Percentiles rank a stretch among this genome's conserved stretches.
These are phyloP conservation scores for Agrilus planipennis DNA, from an alignment of 1,140 invertebrate species.

Conservation along the genomic window DNA sequence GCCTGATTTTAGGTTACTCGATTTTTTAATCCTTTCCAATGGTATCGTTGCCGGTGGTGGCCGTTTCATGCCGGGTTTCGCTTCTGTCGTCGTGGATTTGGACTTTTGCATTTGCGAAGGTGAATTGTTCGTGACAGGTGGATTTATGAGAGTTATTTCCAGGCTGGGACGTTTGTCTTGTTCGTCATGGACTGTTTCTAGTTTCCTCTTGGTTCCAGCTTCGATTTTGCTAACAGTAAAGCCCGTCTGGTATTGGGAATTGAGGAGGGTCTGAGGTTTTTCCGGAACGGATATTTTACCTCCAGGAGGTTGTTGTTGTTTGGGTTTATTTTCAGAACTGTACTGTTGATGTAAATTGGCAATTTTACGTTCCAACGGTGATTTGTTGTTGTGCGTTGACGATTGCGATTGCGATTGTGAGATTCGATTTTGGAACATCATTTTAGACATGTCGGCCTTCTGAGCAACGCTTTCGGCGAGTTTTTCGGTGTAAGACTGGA, in stretches of 20 bases:
- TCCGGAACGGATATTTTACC: conserved; percentile 12
- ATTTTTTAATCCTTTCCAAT: conserved; percentile 29
- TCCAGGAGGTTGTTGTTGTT: neutral
- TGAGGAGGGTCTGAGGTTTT: conserved; percentile 19
- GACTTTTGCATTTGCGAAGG: too few species aligned
- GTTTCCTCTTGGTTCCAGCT: conserved; percentile 23
- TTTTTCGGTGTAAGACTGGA: conserved; percentile 25
- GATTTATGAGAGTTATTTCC: conserved; percentile 30
- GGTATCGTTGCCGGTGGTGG: conserved; percentile 31
- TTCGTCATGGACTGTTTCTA: conserved; percentile 12
- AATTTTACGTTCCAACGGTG: conserved; percentile 23
- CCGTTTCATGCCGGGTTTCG: conserved; percentile 17
- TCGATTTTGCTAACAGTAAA: conserved; percentile 33
- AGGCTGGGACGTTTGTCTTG: conserved; percentile 30
- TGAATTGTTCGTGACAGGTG: conserved; percentile 7
- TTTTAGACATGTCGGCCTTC: conserved; percentile 14
- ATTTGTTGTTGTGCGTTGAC: conserved; percentile 14
- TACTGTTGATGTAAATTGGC: conserved; percentile 24
- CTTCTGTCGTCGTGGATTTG: neutral
- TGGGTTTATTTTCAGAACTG: conserved; percentile 15
- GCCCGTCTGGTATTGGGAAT: conserved; percentile 24
- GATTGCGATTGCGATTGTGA: conserved; percentile 13
- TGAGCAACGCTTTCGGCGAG: conserved; percentile 22
- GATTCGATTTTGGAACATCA: conserved; percentile 16
- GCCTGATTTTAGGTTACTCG: conserved; percentile 24